phyloP scores from a whole-genome alignment of 2,797 vertebrate species.

The Myiotriccus ornatus region DNA sequence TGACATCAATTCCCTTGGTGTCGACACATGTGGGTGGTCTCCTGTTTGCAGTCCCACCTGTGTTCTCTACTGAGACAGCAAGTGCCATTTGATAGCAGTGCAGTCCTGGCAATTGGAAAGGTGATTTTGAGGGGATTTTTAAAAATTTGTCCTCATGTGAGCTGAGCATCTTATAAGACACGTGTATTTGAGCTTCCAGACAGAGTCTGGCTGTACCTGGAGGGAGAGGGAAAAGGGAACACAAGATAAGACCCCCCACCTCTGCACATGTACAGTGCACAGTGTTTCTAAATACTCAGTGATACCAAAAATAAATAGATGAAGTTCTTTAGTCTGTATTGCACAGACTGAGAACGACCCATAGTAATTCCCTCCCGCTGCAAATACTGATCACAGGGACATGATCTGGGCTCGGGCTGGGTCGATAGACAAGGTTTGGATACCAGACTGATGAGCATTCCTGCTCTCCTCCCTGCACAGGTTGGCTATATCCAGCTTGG shows the following conservation, averaged over 20 bases:
- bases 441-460: background rate
- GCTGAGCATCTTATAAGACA: background rate
- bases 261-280: background rate
- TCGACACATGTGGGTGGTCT: accelerated
- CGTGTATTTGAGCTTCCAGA: background rate
- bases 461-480: constrained; percentile 71
- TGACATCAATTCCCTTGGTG: background rate
- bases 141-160: background rate
- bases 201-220: background rate
- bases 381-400: background rate
- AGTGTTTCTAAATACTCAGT: background rate
- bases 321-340: background rate
- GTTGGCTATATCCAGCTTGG: constrained; percentile 87
- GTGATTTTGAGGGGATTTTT: background rate
- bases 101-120: background rate
- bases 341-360: background rate
- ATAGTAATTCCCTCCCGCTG: background rate
- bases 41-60: background rate
- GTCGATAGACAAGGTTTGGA: background rate
- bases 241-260: background rate
- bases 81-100: background rate
- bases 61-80: background rate
- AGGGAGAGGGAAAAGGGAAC: background rate
- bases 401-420: background rate
- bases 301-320: background rate